A percentile compares a stretch with the other conserved stretches of the same genome.
Evolutionary conservation across 2,888 invertebrate genomes (phyloP).

Genomic region (Temnothorax ravouxi): DNA sequence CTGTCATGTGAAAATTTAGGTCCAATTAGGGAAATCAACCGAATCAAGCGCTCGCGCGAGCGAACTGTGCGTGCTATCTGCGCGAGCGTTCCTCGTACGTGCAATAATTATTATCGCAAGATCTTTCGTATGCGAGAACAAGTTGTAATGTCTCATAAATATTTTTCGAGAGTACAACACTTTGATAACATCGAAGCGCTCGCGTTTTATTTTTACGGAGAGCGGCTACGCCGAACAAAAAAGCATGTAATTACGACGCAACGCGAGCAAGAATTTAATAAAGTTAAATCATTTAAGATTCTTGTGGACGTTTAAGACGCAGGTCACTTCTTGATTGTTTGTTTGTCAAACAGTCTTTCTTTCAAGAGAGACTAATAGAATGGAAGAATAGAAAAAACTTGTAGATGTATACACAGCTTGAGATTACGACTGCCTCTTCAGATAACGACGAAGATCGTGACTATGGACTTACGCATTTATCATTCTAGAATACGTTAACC

Average conservation of each 20-base stretch:
- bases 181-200: constrained; percentile 3
- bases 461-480: constrained; percentile 6
- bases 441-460: background rate
- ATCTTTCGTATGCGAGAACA: constrained; percentile 21
- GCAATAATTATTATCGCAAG: constrained; percentile 33
- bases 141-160: constrained; percentile 41
- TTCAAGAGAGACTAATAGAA: background rate
- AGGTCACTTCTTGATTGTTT: background rate
- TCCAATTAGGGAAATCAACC: constrained; percentile 44
- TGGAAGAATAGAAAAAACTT: background rate
- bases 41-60: constrained; percentile 17
- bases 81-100: background rate
- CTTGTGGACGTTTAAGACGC: background rate
- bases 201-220: constrained; percentile 24
- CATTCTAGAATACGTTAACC: constrained; percentile 15
- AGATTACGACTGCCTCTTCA: constrained; percentile 21
- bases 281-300: background rate
- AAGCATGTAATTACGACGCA: background rate
- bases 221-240: background rate
- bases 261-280: constrained; percentile 6
- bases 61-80: background rate
- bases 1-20: constrained; percentile 14
- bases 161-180: constrained; percentile 19
- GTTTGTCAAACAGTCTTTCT: background rate
- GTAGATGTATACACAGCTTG: background rate